Evolutionary conservation across 2,797 vertebrate genomes (phyloP).

Genomic region (Poeciliopsis infans): DNA sequence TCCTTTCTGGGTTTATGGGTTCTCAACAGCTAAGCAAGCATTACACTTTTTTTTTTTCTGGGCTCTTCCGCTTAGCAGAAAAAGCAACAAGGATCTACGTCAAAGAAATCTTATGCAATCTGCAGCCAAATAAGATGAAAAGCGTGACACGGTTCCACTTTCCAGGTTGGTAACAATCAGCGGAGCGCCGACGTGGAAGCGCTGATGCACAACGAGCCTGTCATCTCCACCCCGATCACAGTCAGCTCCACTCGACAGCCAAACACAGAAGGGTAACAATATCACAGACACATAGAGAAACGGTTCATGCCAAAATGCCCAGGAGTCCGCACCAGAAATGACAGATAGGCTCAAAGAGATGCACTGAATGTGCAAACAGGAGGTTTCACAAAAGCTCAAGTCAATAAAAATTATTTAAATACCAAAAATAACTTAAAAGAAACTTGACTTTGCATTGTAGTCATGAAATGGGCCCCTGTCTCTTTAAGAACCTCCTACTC

Average conservation of each 20-base stretch:
- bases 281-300: constrained; percentile 30
- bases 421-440: not conserved
- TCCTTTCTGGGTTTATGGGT: constrained; percentile 14
- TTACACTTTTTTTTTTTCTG: not conserved
- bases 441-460: not conserved
- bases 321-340: constrained; percentile 14
- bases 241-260: constrained; percentile 66
- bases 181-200: constrained; percentile 42
- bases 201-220: constrained; percentile 26
- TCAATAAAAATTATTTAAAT: not conserved
- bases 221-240: constrained; percentile 60
- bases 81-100: constrained; percentile 14
- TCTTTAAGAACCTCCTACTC: not conserved
- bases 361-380: not conserved
- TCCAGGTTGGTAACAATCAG: constrained; percentile 41
- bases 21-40: constrained; percentile 6
- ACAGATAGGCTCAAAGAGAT: not conserved
- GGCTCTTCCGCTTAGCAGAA: constrained; percentile 8
- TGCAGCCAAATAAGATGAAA: constrained; percentile 31
- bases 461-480: not conserved
- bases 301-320: constrained; percentile 29
- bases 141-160: constrained; percentile 29
- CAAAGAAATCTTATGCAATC: not conserved
- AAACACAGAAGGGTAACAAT: constrained; percentile 66
- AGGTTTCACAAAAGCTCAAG: not conserved